These are phyloP conservation scores for Gallinago undulata DNA, from an alignment of 2,113 vertebrate species.

Conservation along the genomic window DNA sequence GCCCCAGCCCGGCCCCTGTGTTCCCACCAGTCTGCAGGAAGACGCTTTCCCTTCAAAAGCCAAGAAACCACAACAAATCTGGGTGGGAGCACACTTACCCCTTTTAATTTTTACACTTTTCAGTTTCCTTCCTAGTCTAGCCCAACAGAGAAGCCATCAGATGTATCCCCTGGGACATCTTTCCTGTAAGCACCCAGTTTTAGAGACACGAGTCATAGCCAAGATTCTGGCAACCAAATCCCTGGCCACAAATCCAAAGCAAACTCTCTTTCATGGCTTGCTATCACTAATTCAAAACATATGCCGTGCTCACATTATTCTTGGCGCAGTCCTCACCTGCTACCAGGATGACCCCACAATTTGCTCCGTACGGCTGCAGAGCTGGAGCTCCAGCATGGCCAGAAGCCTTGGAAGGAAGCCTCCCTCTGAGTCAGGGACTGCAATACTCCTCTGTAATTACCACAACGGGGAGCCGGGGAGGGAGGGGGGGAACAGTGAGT, in stretches of 20 bases:
- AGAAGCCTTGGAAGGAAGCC: neutral
- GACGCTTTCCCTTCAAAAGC: neutral
- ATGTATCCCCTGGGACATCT: neutral
- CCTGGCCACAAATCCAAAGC: neutral
- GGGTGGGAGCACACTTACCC: neutral
- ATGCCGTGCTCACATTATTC: neutral
- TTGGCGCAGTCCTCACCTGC: neutral
- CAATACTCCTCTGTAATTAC: slow-evolving; percentile 15
- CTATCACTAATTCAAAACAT: neutral
- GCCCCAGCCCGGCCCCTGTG: no score
- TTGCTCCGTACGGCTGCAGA: neutral
- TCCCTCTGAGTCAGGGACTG: slow-evolving; percentile 29
- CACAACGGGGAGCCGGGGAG: neutral
- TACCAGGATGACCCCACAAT: neutral
- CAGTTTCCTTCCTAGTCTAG: neutral
- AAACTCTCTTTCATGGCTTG: neutral
- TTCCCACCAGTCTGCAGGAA: neutral
- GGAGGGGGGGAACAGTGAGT: neutral
- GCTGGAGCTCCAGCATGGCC: neutral
- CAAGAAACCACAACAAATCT: neutral
- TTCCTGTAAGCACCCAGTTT: neutral
- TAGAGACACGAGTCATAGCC: neutral
- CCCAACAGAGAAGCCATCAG: neutral
- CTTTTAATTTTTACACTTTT: neutral
- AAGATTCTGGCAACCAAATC: neutral